phyloP scores from a whole-genome alignment of 2,888 invertebrate genomes.

The Tetragonula carbonaria region DNA sequence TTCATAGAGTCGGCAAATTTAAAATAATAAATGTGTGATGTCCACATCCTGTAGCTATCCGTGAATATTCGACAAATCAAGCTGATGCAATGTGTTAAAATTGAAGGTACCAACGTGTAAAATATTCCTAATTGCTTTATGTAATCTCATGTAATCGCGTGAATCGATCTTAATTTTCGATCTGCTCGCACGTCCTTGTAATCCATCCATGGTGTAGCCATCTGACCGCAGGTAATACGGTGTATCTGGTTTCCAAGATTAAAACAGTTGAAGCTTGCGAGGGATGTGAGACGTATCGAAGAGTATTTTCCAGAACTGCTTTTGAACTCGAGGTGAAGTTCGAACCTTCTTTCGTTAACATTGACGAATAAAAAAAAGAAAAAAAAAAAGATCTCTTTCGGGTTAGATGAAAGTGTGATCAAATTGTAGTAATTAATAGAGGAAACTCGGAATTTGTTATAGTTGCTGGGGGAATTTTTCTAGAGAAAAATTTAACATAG shows the following conservation, averaged over 20 bases:
- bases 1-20: no score
- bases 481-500: not conserved
- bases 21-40: no score
- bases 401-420: not conserved
- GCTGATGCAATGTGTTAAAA: no score
- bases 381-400: not conserved
- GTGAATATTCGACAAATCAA: no score
- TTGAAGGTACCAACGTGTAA: not conserved
- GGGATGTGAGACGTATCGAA: constrained; percentile 5
- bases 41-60: no score
- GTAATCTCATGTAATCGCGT: not conserved
- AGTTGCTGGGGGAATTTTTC: not conserved
- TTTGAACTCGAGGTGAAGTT: not conserved
- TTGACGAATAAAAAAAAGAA: not conserved
- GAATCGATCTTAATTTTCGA: not conserved
- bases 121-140: not conserved
- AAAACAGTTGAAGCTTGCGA: constrained; percentile 26
- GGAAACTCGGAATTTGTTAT: not conserved
- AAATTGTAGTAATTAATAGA: not conserved
- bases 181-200: constrained; percentile 3
- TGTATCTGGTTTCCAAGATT: constrained; percentile 55
- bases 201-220: constrained; percentile 1
- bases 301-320: constrained; percentile 8
- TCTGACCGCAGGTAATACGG: constrained; percentile 44
- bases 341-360: no score